These are phyloP conservation scores for Bujurquina vittata DNA, from an alignment of 2,113 vertebrate genomes.

Conservation along the genomic window DNA sequence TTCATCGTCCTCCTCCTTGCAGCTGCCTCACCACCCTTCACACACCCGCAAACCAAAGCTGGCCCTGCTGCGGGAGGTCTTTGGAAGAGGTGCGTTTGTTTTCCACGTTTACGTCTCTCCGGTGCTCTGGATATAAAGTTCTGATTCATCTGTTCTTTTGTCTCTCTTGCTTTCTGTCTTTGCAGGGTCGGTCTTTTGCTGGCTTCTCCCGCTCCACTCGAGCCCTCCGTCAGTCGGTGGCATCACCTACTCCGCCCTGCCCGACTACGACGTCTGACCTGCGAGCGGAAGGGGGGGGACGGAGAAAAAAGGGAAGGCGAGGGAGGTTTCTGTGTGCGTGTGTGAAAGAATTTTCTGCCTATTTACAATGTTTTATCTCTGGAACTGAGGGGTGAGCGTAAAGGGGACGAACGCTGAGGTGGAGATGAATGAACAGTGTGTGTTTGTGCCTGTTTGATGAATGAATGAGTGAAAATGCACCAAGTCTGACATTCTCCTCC, in stretches of 20 bases:
- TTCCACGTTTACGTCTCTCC: neutral
- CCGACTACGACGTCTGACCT: constrained; percentile 83
- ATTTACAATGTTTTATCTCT: constrained; percentile 37
- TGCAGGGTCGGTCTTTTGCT: constrained; percentile 83
- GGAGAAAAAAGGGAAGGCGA: neutral
- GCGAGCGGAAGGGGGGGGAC: neutral
- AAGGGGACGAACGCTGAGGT: neutral
- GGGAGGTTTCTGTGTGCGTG: constrained; percentile 3
- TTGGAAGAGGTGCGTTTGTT: constrained; percentile 78
- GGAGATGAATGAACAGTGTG: neutral
- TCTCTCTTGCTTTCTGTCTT: neutral
- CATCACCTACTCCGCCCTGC: constrained; percentile 82
- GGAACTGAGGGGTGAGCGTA: constrained; percentile 17
- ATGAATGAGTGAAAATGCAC: neutral
- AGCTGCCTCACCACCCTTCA: constrained; percentile 63
- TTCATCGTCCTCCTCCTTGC: constrained; percentile 40
- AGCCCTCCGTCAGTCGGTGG: constrained; percentile 76
- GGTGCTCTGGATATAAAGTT: neutral
- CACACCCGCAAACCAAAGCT: constrained; percentile 83
- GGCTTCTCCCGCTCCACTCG: constrained; percentile 85
- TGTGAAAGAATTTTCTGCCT: constrained; percentile 4
- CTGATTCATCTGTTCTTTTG: neutral
- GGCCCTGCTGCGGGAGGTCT: constrained; percentile 83
- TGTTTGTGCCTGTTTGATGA: neutral
- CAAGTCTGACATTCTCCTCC: neutral